Conservation (phyloP, 1,140 invertebrate genomes). For the Drosophila neocordata region DNA sequence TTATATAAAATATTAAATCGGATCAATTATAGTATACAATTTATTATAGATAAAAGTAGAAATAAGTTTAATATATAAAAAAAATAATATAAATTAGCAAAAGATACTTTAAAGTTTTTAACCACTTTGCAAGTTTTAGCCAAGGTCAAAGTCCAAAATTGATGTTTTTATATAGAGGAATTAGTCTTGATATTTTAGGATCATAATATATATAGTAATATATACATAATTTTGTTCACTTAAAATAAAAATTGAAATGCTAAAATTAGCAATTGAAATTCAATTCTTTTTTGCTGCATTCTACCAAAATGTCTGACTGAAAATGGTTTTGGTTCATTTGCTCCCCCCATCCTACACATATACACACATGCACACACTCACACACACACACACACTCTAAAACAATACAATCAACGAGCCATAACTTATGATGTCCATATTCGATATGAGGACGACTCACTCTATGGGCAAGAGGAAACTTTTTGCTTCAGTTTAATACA, state of each 20-base stretch:
- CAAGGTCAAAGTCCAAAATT: too few species aligned
- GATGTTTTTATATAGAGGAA: too few species aligned
- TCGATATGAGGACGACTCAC: constrained; percentile 38
- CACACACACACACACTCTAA: constrained; percentile 1
- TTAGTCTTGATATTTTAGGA: neutral
- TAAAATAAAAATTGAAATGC: constrained; percentile 12
- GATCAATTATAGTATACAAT: too few species aligned
- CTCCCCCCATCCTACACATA: neutral
- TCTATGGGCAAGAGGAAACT: neutral
- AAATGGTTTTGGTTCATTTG: constrained; percentile 3
- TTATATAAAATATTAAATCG: too few species aligned
- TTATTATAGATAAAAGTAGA: too few species aligned
- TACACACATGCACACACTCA: constrained; percentile 1
- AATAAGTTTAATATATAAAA: too few species aligned
- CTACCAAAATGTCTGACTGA: neutral
- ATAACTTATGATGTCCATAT: constrained; percentile 52
- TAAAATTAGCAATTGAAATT: constrained; percentile 24
- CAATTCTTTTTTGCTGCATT: constrained; percentile 22
- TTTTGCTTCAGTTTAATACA: constrained; percentile 26
- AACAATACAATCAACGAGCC: constrained; percentile 21
- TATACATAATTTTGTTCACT: constrained; percentile 22
- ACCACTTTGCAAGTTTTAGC: too few species aligned
- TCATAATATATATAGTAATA: neutral
- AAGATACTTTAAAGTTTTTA: too few species aligned
- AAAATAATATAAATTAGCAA: too few species aligned